Conservation (phyloP, 2,888 invertebrate genomes). For the Cistogaster globosa region DNA sequence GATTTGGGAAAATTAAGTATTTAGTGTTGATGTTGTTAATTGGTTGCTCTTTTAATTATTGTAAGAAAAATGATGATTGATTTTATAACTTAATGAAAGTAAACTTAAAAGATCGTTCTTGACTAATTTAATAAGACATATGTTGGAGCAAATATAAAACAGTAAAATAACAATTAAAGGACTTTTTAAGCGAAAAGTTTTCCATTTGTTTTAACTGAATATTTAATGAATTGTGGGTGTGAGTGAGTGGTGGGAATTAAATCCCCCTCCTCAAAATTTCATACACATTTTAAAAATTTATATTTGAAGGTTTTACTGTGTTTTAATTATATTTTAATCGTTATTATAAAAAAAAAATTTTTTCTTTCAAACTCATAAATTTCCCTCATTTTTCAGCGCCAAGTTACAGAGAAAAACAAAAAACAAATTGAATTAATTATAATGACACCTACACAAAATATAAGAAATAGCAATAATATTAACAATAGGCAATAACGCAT, state of each 20-base stretch:
- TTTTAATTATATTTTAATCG: too few species aligned
- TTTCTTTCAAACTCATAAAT: background rate
- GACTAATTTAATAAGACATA: background rate
- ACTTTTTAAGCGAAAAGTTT: background rate
- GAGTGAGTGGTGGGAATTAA: too few species aligned
- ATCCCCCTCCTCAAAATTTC: too few species aligned
- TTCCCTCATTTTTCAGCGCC: background rate
- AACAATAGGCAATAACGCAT: constrained; percentile 49
- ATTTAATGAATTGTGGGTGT: too few species aligned
- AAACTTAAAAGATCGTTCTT: background rate
- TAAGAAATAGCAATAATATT: background rate
- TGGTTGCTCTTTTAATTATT: constrained; percentile 12
- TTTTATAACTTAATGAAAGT: background rate
- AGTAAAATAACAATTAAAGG: background rate
- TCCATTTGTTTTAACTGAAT: background rate
- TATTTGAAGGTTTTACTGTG: constrained; percentile 16
- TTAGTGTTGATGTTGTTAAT: constrained; percentile 16
- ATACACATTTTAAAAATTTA: too few species aligned
- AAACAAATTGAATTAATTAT: constrained; percentile 33
- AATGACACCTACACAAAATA: background rate
- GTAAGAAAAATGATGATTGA: constrained; percentile 34
- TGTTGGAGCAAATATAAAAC: background rate
- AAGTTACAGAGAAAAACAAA: background rate
- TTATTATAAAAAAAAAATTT: background rate
- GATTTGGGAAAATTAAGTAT: background rate